These are phyloP conservation scores for Sturmia bella DNA, from an alignment of 2,888 invertebrate species.

Conservation along the genomic window DNA sequence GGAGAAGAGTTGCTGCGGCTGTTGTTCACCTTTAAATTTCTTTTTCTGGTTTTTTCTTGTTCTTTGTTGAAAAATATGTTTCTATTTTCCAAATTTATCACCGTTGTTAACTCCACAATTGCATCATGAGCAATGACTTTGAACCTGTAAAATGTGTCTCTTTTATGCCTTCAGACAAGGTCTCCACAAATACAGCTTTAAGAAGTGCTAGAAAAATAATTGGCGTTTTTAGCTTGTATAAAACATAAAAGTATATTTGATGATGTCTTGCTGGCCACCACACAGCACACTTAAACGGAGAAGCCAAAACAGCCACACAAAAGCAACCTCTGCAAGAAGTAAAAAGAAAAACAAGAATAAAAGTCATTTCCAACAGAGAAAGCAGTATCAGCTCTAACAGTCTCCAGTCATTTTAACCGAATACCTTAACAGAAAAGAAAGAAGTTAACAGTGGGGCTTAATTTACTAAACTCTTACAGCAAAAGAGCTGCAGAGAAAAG, in stretches of 20 bases:
- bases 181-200: conserved; percentile 74
- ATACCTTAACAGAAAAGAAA: background rate
- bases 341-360: conserved; percentile 21
- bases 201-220: conserved; percentile 68
- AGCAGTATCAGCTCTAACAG: conserved; percentile 39
- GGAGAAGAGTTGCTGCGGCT: conserved; percentile 68
- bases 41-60: conserved; percentile 9
- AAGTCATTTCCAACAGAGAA: conserved; percentile 33
- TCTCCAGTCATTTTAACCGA: background rate
- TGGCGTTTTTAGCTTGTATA: conserved; percentile 34
- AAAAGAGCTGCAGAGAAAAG: conserved; percentile 13
- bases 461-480: conserved; percentile 22
- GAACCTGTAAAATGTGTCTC: conserved; percentile 81
- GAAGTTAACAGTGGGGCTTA: background rate
- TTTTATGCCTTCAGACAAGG: conserved; percentile 82
- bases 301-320: conserved; percentile 8
- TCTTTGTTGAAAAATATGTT: background rate
- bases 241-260: background rate
- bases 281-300: conserved; percentile 20
- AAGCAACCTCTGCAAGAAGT: background rate
- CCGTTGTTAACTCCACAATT: conserved; percentile 82
- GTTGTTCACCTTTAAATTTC: conserved; percentile 25
- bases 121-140: conserved; percentile 83
- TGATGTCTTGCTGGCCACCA: conserved; percentile 12
- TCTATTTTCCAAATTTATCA: conserved; percentile 11